Percentiles rank a stretch among this genome's conserved stretches.
These are phyloP conservation scores for Caenorhabditis virilis DNA, from an alignment of 2,888 invertebrate genomes.

Conservation along the genomic window DNA sequence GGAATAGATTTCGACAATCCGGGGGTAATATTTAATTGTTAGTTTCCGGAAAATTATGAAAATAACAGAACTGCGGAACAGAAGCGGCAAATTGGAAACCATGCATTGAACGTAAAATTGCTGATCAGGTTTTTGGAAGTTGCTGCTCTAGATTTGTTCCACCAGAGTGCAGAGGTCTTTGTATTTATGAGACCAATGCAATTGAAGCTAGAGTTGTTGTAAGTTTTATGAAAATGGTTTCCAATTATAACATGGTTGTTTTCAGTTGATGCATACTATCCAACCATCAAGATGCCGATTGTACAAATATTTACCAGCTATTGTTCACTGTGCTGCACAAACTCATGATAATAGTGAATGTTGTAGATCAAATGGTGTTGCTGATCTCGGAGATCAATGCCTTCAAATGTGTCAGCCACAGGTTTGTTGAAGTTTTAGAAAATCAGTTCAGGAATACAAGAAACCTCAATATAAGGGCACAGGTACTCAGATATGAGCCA, in stretches of 20 bases:
- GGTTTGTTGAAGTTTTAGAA: too few relatives aligned
- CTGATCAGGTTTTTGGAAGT: slow-evolving; percentile 66
- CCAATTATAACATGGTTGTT: not conserved
- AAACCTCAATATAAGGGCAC: too few relatives aligned
- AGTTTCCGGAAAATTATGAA: not conserved
- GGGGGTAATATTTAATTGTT: slow-evolving; percentile 17
- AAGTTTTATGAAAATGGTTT: slow-evolving; percentile 7
- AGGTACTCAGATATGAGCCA: too few relatives aligned
- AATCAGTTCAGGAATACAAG: too few relatives aligned
- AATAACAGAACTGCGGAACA: slow-evolving; percentile 63
- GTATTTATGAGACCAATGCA: slow-evolving; percentile 66
- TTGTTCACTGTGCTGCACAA: slow-evolving; percentile 67
- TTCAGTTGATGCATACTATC: slow-evolving; percentile 60
- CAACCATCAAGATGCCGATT: slow-evolving; percentile 66
- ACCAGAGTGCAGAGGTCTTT: slow-evolving; percentile 66
- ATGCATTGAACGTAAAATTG: slow-evolving; percentile 67
- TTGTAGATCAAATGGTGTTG: slow-evolving; percentile 62
- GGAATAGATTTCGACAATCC: slow-evolving; percentile 43
- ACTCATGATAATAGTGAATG: slow-evolving; percentile 67
- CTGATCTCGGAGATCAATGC: slow-evolving; percentile 63
- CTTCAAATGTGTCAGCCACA: slow-evolving; percentile 64
- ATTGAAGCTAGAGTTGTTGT: slow-evolving; percentile 67
- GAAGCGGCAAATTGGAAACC: slow-evolving; percentile 65
- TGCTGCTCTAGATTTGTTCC: slow-evolving; percentile 67
- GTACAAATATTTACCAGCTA: slow-evolving; percentile 65